Conservation (phyloP, 2,113 vertebrate genomes). For the Fregata magnificens region DNA sequence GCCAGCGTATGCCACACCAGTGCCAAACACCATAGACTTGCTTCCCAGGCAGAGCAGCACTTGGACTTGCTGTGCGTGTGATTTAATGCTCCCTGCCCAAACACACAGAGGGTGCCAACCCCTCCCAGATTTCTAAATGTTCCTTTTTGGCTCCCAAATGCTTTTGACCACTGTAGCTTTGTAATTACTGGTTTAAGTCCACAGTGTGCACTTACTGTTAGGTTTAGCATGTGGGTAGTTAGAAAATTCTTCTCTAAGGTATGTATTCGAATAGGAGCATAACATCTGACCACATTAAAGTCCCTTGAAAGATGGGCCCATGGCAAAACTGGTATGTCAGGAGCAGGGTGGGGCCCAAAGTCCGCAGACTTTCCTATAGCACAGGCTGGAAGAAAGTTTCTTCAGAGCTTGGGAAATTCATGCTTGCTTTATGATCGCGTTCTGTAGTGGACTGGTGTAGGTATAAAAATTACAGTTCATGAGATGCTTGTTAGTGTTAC, state of each 20-base stretch:
- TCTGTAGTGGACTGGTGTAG: background rate
- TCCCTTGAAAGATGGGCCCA: background rate
- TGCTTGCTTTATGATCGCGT: background rate
- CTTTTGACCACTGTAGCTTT: background rate
- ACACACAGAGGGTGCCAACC: background rate
- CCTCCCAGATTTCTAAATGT: background rate
- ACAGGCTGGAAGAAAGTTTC: background rate
- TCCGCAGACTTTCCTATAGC: background rate
- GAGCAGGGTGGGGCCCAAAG: background rate
- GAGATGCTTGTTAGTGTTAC: background rate
- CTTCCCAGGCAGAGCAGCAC: background rate
- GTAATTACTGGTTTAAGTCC: background rate
- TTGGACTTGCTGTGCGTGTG: background rate
- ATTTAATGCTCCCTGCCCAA: background rate
- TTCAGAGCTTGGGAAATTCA: background rate
- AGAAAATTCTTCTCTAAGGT: background rate
- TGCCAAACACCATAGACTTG: background rate
- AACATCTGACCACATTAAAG: background rate
- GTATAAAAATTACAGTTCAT: background rate
- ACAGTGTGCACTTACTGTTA: background rate
- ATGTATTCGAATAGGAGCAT: background rate
- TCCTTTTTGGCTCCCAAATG: background rate
- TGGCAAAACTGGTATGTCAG: background rate
- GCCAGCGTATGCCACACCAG: rapidly evolving
- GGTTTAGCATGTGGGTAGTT: background rate